Conservation (phyloP, 2,113 vertebrate species). For the Myodes glareolus region DNA sequence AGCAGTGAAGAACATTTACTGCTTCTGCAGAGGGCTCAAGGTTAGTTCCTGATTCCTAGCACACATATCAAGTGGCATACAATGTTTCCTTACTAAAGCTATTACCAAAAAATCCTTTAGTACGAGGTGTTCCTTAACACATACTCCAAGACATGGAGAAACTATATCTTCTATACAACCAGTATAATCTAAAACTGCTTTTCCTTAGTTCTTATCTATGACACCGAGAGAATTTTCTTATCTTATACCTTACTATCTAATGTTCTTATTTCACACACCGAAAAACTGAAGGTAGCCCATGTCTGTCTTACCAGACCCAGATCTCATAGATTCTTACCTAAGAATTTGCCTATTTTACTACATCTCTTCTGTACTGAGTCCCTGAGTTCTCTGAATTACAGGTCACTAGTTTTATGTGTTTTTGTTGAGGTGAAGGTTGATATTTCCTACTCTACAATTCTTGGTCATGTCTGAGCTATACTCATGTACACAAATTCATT, state of each 20-base stretch:
- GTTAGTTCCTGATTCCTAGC: background rate
- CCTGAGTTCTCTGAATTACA: background rate
- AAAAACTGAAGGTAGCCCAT: conserved; percentile 11
- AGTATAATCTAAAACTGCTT: conserved; percentile 47
- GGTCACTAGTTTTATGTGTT: background rate
- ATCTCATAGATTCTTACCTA: conserved; percentile 23
- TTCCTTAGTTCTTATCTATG: conserved; percentile 8
- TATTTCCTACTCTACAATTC: background rate
- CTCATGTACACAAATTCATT: background rate
- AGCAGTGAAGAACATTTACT: background rate
- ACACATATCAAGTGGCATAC: background rate
- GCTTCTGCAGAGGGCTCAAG: background rate
- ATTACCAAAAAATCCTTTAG: conserved; percentile 1
- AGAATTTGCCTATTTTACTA: background rate
- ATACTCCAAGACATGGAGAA: background rate
- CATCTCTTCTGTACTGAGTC: background rate
- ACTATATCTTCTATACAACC: background rate
- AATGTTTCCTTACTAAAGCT: conserved; percentile 2
- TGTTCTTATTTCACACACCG: background rate
- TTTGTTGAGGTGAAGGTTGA: background rate
- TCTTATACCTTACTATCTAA: conserved; percentile 50
- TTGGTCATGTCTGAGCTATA: conserved; percentile 48
- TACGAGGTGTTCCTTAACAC: conserved; percentile 1
- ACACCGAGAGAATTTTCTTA: conserved; percentile 22
- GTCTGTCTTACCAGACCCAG: background rate